These are phyloP conservation scores for Amia ocellicauda DNA, from an alignment of 2,113 vertebrate species.

Conservation along the genomic window DNA sequence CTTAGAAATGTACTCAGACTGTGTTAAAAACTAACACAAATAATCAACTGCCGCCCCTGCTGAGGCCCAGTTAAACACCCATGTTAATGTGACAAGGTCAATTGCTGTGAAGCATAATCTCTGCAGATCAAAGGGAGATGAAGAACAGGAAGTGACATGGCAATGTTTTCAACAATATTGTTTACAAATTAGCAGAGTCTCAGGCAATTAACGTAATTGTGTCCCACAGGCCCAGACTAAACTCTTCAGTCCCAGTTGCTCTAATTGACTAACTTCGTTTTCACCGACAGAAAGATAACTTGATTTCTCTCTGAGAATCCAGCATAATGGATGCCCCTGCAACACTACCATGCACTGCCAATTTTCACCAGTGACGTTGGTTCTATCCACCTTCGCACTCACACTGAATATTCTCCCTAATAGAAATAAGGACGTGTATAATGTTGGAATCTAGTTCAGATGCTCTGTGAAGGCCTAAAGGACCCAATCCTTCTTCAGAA, in stretches of 20 bases:
- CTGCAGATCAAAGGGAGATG: constrained; percentile 2
- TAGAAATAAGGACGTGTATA: too few species aligned
- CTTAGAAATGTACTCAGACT: too few species aligned
- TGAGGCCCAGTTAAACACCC: not conserved
- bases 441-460: too few species aligned
- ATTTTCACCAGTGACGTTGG: too few species aligned
- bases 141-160: not conserved
- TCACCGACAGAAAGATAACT: not conserved
- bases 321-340: too few species aligned
- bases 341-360: too few species aligned
- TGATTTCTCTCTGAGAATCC: not conserved
- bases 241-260: constrained; percentile 1
- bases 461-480: too few species aligned
- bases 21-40: not conserved
- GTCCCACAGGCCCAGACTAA: not conserved
- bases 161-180: constrained; percentile 1
- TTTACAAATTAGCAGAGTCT: constrained; percentile 8
- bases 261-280: not conserved
- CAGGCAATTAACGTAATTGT: not conserved
- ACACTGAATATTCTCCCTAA: too few species aligned
- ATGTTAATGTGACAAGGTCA: not conserved
- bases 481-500: too few species aligned
- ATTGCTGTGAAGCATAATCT: not conserved
- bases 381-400: too few species aligned
- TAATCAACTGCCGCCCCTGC: not conserved